Percentiles rank a stretch among this genome's conserved stretches.
These are phyloP conservation scores for Nymphalis c-album DNA, from an alignment of 2,888 invertebrate species.

Conservation along the genomic window DNA sequence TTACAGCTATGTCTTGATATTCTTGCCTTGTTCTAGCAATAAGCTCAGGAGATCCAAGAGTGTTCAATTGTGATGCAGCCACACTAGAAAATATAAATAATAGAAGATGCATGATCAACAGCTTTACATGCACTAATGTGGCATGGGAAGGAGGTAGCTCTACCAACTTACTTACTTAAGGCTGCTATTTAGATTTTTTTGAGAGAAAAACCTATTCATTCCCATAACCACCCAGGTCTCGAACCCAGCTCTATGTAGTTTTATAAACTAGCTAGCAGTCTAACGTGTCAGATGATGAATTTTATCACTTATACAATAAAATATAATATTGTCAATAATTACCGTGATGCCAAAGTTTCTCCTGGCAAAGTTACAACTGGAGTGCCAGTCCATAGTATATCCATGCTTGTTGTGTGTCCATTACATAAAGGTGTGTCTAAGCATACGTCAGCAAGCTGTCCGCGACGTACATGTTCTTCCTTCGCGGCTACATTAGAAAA, in stretches of 20 bases:
- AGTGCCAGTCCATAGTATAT: slow-evolving; percentile 99
- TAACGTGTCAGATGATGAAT: not conserved
- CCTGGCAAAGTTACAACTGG: slow-evolving; percentile 98
- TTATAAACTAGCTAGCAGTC: too few relatives aligned
- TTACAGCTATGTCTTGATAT: slow-evolving; percentile 97
- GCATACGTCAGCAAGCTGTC: slow-evolving; percentile 98
- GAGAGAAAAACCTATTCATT: too few relatives aligned
- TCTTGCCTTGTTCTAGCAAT: slow-evolving; percentile 95
- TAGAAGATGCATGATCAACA: too few relatives aligned
- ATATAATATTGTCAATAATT: slow-evolving; percentile 21
- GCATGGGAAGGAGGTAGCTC: too few relatives aligned
- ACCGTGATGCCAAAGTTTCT: slow-evolving; percentile 88
- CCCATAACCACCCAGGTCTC: too few relatives aligned
- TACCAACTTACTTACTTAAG: too few relatives aligned
- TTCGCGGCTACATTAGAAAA: slow-evolving; percentile 99
- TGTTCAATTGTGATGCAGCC: slow-evolving; percentile 97
- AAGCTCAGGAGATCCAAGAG: slow-evolving; percentile 97
- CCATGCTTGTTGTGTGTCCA: slow-evolving; percentile 99
- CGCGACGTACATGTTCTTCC: slow-evolving; percentile 98
- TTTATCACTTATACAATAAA: not conserved
- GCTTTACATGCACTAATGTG: too few relatives aligned
- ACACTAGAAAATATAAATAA: slow-evolving; percentile 82
- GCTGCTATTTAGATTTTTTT: too few relatives aligned
- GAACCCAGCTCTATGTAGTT: too few relatives aligned
- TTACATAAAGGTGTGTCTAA: slow-evolving; percentile 99